Conservation (phyloP, 2,113 vertebrate genomes). For the Syngnathoides biaculeatus region DNA sequence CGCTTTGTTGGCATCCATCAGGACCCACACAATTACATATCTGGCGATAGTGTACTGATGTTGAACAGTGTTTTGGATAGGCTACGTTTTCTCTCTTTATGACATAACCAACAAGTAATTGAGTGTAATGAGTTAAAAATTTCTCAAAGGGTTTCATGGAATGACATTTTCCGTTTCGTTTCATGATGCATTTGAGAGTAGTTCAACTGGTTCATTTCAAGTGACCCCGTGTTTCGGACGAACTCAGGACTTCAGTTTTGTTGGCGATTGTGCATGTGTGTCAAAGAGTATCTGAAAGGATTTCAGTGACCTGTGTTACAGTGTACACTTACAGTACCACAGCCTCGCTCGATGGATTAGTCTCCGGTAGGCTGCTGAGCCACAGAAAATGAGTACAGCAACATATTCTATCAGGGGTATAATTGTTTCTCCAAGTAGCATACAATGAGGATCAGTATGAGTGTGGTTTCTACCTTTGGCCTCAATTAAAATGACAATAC, state of each 20-base stretch:
- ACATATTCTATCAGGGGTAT: background rate
- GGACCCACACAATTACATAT: slow-evolving; percentile 17
- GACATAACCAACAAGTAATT: slow-evolving; percentile 31
- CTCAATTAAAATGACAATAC: too few species aligned
- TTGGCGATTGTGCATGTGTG: background rate
- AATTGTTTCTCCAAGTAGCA: background rate
- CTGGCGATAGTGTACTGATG: slow-evolving; percentile 21
- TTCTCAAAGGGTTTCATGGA: slow-evolving; percentile 18
- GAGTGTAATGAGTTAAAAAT: slow-evolving; percentile 40
- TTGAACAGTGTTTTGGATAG: slow-evolving; percentile 26
- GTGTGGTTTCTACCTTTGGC: too few species aligned
- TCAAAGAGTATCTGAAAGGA: background rate
- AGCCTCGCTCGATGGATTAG: background rate
- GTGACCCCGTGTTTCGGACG: background rate
- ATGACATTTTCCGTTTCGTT: slow-evolving; percentile 27
- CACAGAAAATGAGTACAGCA: background rate
- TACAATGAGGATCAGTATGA: background rate
- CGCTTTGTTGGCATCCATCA: slow-evolving; percentile 21
- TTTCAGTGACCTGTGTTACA: background rate
- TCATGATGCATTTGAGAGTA: slow-evolving; percentile 9
- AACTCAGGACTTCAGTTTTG: background rate
- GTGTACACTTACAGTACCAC: background rate
- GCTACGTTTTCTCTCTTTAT: slow-evolving; percentile 32
- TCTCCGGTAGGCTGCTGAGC: background rate
- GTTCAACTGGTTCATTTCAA: slow-evolving; percentile 1